Evolutionary conservation across 2,888 invertebrate genomes (phyloP), one percentile per base, ranked within the genome.

Genomic region (Drosophila neutralis): DNA sequence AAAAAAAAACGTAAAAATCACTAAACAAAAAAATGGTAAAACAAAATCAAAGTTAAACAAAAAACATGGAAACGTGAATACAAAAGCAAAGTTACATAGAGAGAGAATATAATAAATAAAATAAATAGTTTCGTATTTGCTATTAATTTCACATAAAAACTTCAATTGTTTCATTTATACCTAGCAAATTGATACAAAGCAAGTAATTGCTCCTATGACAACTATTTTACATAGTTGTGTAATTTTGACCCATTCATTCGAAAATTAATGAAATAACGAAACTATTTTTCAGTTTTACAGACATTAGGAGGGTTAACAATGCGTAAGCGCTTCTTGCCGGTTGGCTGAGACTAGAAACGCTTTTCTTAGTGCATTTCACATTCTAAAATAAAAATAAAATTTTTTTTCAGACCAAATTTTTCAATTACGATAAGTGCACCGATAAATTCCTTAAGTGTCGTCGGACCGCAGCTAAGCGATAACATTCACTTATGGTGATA

Each of bases 111-210:
- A 85, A 82, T 86, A 80, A 85, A 90, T 78, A 87, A 90, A 81
- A 74, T 81, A 83, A 87, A 87, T 86, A 90, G 88, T 90, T 88
- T 88, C 90, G 80, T 89, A 91, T 87, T 92, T 90, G 90, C 90
- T 91, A 89, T 83, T 84, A 82, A 90, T 82, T 90, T 89, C 81
- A 89, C 87, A 89, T 76, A 83, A 80, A 81, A 54, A 42, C 21
- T 36, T 29, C 11, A 13, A n/a, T 54, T 59, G 57, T 73, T 69
- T 73, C 52, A 59, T 65, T 74, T 69, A n/a, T 6, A 51, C 27
- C 18, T 2, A 3, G 35, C 18, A 24, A 27, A 2, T 8, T 18
- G 15, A 49, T 18, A 15, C 1, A 15, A 31, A 52, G 21, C 31
- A 21, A 52, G 15, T 3, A 15, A 31, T 27, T 5, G 18, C 7